Evolutionary conservation across 92 coral and sea anemone species (phyloP), one percentile per base, ranked within the genome.

Genomic region (Virgularia gustaviana): DNA sequence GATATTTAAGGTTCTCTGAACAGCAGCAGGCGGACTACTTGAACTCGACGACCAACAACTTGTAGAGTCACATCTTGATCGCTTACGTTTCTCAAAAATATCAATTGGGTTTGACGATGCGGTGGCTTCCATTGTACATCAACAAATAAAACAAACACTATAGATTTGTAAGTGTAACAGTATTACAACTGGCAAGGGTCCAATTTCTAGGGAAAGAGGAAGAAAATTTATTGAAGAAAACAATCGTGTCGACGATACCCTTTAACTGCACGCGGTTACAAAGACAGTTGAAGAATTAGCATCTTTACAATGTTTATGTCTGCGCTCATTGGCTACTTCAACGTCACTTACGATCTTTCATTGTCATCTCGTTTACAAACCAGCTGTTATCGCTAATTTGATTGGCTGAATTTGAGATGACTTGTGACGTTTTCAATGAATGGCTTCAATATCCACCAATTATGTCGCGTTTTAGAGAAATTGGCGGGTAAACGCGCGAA

Each of bases 1-100:
- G 12, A 94, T 81, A 49, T 94, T 96, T 25, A 94, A 78, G 0
- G 96, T 94, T 59, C 99, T 91, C 70, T 78, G 75, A 45, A 84
- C 79, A n/a, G n/a, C n/a, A n/a, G n/a, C n/a, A 18, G 60, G 65
- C 10, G 96, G 92, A 25, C 90, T 57, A 53, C 71, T 88, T 32
- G 86, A 72, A 42, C 86, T 68, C 70, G 80, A 53, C 23, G 60
- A 49, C 87, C 88, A 83, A 36, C 85, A 72, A 62, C 81, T 85
- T 62, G 84, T 83, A 45, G 88, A 74, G 15, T 85, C 79, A 86
- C 88, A 83, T 49, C 99, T 85, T 23, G 99, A 85, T 81, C 88
- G 85, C 65, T 94, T 94, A 38, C 88, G 80, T 30, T 81, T 80
- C 11, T 75, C 88, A 51, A 85, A 87, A 78, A 70, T 68, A 49